These are phyloP conservation scores for Remorina albescens DNA, from an alignment of 2,797 vertebrate species.

Conservation along the genomic window DNA sequence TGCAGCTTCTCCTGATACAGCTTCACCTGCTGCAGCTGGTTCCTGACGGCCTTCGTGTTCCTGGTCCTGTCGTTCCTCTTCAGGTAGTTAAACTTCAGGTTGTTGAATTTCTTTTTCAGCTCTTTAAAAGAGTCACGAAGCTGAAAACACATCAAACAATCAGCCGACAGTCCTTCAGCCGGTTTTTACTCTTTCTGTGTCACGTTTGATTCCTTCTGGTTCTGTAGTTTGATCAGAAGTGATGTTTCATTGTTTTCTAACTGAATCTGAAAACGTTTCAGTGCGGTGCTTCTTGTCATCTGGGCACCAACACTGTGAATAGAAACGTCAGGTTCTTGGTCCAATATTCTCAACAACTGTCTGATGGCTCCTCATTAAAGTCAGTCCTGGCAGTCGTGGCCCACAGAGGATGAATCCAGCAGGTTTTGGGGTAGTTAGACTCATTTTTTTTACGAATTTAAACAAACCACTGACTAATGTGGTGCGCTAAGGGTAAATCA, in stretches of 20 bases:
- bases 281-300: too few species aligned
- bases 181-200: neutral
- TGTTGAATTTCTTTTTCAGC: conserved; percentile 65
- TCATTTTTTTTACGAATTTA: too few species aligned
- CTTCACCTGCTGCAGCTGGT: conserved; percentile 90
- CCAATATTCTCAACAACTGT: neutral
- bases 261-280: too few species aligned
- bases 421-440: neutral
- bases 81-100: conserved; percentile 64
- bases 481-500: neutral
- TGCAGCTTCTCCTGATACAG: conserved; percentile 85
- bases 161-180: neutral
- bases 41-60: conserved; percentile 65
- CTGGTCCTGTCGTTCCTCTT: conserved; percentile 64
- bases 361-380: neutral
- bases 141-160: conserved; percentile 36
- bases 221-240: neutral
- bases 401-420: neutral
- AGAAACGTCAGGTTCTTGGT: neutral
- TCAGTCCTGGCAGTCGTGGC: neutral
- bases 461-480: neutral
- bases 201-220: neutral
- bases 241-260: neutral
- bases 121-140: conserved; percentile 65
- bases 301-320: too few species aligned